These are phyloP conservation scores for Eupithecia dodoneata DNA, from an alignment of 2,888 invertebrate species.

Conservation along the genomic window DNA sequence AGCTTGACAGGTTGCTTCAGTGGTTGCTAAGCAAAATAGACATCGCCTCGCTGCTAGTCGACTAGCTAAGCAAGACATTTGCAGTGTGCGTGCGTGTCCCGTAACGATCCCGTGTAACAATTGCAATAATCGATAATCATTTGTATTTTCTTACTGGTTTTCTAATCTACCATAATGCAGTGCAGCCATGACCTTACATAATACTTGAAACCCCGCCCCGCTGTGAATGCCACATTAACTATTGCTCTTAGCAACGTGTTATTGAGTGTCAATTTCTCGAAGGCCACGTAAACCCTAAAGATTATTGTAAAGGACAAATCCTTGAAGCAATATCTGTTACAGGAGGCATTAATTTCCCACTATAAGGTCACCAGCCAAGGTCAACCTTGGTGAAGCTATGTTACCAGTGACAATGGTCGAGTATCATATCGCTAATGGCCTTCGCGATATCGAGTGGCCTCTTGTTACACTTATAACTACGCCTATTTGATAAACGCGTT, in stretches of 20 bases:
- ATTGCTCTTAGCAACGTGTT: constrained; percentile 29
- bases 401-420: constrained; percentile 54
- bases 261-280: constrained; percentile 40
- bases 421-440: constrained; percentile 47
- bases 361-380: constrained; percentile 54
- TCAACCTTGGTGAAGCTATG: constrained; percentile 40
- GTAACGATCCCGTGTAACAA: not conserved
- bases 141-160: not conserved
- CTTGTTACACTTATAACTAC: constrained; percentile 5
- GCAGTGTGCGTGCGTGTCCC: not conserved
- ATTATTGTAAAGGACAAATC: constrained; percentile 55
- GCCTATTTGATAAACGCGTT: not conserved
- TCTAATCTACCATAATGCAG: not conserved
- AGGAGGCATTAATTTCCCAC: constrained; percentile 53
- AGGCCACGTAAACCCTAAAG: constrained; percentile 49
- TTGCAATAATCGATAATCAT: too few species aligned
- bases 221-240: not conserved
- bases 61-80: not conserved
- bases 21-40: not conserved
- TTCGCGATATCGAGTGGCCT: constrained; percentile 36
- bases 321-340: constrained; percentile 55
- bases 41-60: not conserved
- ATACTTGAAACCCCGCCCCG: not conserved
- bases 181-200: not conserved
- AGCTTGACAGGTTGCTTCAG: not conserved